These are phyloP conservation scores for Borostomias antarcticus DNA, from an alignment of 2,797 vertebrate genomes.

Conservation along the genomic window DNA sequence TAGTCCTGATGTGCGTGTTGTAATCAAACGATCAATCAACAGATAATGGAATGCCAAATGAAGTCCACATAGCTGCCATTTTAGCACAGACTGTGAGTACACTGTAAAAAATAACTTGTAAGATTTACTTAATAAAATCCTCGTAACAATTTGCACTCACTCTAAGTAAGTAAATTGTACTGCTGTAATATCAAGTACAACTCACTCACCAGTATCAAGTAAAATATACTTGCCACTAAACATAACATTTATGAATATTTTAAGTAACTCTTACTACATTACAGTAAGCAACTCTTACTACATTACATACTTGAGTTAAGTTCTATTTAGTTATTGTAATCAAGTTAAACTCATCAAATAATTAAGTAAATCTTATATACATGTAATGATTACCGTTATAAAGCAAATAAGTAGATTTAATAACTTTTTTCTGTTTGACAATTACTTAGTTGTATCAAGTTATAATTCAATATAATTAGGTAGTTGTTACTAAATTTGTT, in stretches of 20 bases:
- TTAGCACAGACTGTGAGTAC: too few species aligned
- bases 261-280: too few species aligned
- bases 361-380: conserved; percentile 32
- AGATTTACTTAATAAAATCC: conserved; percentile 31
- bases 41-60: conserved; percentile 28
- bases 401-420: conserved; percentile 26
- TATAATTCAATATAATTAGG: conserved; percentile 18
- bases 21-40: too few species aligned
- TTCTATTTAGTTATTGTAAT: too few species aligned
- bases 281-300: too few species aligned
- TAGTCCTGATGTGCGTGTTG: too few species aligned
- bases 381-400: conserved; percentile 13
- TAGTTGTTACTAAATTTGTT: too few species aligned
- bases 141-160: conserved; percentile 24
- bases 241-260: conserved; percentile 26
- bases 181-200: conserved; percentile 36
- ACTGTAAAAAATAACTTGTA: conserved; percentile 29
- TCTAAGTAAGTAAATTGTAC: conserved; percentile 27
- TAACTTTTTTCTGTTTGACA: conserved; percentile 22
- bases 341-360: too few species aligned
- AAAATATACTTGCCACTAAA: conserved; percentile 38
- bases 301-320: too few species aligned
- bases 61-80: conserved; percentile 11
- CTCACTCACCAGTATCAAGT: conserved; percentile 32
- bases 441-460: conserved; percentile 26